These are phyloP conservation scores for Cnemophilus loriae DNA, from an alignment of 2,113 vertebrate genomes.

Conservation along the genomic window DNA sequence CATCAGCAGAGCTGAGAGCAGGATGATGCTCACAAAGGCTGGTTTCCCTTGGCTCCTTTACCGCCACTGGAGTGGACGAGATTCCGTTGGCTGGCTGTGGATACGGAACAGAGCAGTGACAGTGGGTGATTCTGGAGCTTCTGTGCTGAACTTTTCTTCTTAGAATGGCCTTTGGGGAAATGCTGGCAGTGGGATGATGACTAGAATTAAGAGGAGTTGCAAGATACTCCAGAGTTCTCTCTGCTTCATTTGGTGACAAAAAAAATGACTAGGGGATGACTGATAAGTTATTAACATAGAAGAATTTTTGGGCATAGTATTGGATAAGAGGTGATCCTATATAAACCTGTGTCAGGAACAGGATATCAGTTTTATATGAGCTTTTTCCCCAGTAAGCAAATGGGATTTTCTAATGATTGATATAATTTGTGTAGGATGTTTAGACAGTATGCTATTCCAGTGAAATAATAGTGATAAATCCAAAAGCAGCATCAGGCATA, in stretches of 20 bases:
- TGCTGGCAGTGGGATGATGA: background rate
- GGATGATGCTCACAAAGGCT: background rate
- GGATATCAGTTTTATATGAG: background rate
- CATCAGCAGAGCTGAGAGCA: background rate
- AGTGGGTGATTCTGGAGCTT: background rate
- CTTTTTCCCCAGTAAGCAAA: background rate
- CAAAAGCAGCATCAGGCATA: background rate
- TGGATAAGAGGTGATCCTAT: accelerated
- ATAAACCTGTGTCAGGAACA: background rate
- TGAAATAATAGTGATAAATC: background rate
- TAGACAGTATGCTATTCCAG: background rate
- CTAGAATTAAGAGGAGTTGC: background rate
- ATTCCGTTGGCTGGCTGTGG: background rate
- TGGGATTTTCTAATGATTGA: background rate
- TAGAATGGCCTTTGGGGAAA: background rate
- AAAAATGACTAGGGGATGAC: background rate
- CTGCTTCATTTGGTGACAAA: background rate
- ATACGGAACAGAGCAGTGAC: background rate
- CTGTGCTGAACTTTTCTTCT: background rate
- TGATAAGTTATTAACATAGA: background rate
- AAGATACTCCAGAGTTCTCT: background rate
- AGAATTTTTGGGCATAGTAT: background rate
- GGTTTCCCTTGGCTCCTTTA: background rate
- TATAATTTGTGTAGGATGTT: background rate
- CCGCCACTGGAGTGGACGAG: background rate